These are phyloP conservation scores for Xylocampa areola DNA, from an alignment of 2,888 invertebrate genomes.

Conservation along the genomic window DNA sequence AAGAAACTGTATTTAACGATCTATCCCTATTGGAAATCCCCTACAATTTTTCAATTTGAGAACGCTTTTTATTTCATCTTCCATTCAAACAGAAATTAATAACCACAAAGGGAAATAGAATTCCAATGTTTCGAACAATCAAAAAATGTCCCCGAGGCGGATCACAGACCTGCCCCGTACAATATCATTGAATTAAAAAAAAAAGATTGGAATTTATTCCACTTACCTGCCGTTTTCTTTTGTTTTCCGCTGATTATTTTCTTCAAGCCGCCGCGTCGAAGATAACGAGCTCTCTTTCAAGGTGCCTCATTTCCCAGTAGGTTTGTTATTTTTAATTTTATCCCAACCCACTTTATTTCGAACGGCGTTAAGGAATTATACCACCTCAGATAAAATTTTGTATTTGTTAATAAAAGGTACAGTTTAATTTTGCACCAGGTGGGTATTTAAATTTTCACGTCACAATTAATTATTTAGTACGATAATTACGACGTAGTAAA, in stretches of 20 bases:
- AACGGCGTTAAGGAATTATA: conserved; percentile 56
- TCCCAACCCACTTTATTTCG: conserved; percentile 62
- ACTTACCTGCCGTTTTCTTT: conserved; percentile 66
- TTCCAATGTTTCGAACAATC: conserved; percentile 31
- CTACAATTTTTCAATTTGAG: conserved; percentile 9
- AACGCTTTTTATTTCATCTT: conserved; percentile 7
- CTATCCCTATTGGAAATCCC: too few species aligned
- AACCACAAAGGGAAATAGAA: conserved; percentile 24
- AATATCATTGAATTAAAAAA: conserved; percentile 53
- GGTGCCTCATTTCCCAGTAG: conserved; percentile 78
- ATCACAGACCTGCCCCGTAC: conserved; percentile 33
- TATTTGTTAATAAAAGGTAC: conserved; percentile 42
- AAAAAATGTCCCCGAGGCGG: conserved; percentile 32
- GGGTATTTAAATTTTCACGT: conserved; percentile 29
- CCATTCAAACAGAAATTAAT: conserved; percentile 14
- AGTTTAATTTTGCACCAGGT: conserved; percentile 32
- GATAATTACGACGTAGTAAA: conserved; percentile 37
- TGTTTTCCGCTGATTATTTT: conserved; percentile 78
- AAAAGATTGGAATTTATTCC: conserved; percentile 65
- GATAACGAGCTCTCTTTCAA: conserved; percentile 78
- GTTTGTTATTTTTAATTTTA: conserved; percentile 79
- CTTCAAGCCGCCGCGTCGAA: conserved; percentile 70
- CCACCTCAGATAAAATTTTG: conserved; percentile 44
- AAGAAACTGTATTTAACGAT: too few species aligned
- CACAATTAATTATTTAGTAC: conserved; percentile 40